Conservation (phyloP, 2,797 vertebrate species). For the Gambusia yucatana region DNA sequence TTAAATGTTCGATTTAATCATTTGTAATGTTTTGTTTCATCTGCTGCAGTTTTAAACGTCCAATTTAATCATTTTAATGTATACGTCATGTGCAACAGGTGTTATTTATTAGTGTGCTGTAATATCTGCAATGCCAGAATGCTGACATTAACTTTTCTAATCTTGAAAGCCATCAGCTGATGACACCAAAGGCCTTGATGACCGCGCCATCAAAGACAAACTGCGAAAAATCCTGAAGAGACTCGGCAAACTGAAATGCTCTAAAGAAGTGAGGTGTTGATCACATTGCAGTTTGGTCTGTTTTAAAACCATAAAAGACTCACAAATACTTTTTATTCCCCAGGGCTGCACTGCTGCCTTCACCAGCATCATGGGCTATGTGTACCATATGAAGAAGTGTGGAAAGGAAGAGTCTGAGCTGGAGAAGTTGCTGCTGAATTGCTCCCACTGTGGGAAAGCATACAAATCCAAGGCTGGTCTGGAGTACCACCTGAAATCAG, state of each 20-base stretch:
- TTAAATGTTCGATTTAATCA: background rate
- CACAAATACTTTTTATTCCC: background rate
- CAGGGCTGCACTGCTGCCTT: slow-evolving; percentile 92
- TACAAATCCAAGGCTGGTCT: slow-evolving; percentile 93
- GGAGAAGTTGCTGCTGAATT: slow-evolving; percentile 90
- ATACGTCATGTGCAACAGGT: background rate
- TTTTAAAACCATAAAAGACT: background rate
- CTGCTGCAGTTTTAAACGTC: background rate
- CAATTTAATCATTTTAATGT: background rate
- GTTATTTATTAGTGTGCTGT: background rate
- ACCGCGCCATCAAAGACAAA: slow-evolving; percentile 87
- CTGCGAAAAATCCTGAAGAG: slow-evolving; percentile 91
- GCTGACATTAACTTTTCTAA: background rate
- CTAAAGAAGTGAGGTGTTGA: slow-evolving; percentile 81
- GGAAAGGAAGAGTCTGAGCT: slow-evolving; percentile 92
- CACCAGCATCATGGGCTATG: slow-evolving; percentile 94
- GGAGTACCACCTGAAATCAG: slow-evolving; percentile 91
- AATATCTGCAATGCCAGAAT: background rate
- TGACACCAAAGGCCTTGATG: slow-evolving; percentile 82
- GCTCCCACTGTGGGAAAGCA: slow-evolving; percentile 90
- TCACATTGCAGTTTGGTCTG: background rate
- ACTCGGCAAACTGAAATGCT: slow-evolving; percentile 91
- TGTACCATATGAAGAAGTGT: slow-evolving; percentile 93
- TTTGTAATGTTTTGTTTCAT: background rate
- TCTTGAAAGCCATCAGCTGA: slow-evolving; percentile 84